Evolutionary conservation across 2,888 invertebrate species (phyloP), one percentile per base, ranked within the genome.

Genomic region (Uropetala carovei): DNA sequence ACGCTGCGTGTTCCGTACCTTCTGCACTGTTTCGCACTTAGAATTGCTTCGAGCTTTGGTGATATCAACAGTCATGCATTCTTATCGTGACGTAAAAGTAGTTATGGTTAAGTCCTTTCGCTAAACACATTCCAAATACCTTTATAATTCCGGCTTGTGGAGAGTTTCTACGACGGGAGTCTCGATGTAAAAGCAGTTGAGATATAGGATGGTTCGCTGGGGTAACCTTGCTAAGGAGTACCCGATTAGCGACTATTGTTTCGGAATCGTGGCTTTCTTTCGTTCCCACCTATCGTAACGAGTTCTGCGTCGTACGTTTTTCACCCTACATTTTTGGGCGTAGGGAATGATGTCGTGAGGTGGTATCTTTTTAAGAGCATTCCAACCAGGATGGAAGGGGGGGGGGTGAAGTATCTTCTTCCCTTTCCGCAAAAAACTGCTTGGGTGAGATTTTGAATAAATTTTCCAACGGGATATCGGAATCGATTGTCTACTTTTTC

Each of bases 241-340:
- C 89, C 68, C 64, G 64, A 89, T 89, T 89, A 68, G 89, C 89
- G 60, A 89, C 64, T 64, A 89, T 89, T 89, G 89, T 89, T 89
- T 89, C 64, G 64, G 43, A 89, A 89, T 64, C 64, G 60, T 89
- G 89, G 89, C 89, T 75, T 27, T n/a, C 16, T 68, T 68, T n/a
- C 64, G 43, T 43, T 43, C 43, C 5, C 5, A 3, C 5, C 43
- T 43, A 5, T 43, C 43, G 5, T 43, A 43, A 43, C 3, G 5
- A 1, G 43, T 43, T 5, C 43, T 43, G 43, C 43, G 43, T 43
- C 43, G 5, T 43, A 43, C 43, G n/a, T 64, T n/a, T 64, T n/a
- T 10, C 64, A 16, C n/a, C 68, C 22, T 10, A 22, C n/a, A 7
- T 68, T 22, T 68, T 68, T 68, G n/a, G 68, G 22, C n/a, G 27